Evolutionary conservation across 2,113 vertebrate genomes (phyloP), one percentile per base, ranked within the genome.

Genomic region (Tyrannus savana): DNA sequence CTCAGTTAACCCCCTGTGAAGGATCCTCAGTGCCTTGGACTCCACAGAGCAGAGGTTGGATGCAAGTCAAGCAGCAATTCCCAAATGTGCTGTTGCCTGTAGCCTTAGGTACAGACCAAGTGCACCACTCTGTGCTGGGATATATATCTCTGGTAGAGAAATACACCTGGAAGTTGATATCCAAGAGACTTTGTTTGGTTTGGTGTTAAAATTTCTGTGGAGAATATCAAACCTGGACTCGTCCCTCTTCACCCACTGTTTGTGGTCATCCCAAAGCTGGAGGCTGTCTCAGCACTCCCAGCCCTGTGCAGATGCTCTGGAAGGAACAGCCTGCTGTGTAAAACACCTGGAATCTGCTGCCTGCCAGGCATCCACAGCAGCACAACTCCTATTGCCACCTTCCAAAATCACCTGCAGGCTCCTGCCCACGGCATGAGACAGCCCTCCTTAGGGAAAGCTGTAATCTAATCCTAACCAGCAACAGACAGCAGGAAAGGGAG

Each of bases 101-200:
- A 46, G 1, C 50, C 25, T n/a, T 35, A 56, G 71, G n/a, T 37
- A 10, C 31, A 42, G 30, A 37, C 8, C 21, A 30, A 31, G 33
- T 1, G 31, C 33, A 71, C 47, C n/a, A 12, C 28, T 6, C 59
- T 49, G 39, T 3, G 2, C 44, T 5, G 1, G 19, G 25, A 11
- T 10, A 10, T 19, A 28, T 8, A n/a, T 14, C 52, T 82, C 42
- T 33, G 50, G 42, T 0, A 39, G 14, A 62, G 42, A 77, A 69
- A 53, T 4, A 42, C 7, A 44, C 6, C 21, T 18, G 31, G 22
- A 83, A 53, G 24, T 16, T 47, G 17, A 56, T n/a, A 19, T 15
- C 37, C 30, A 35, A 60, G 19, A 19, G 27, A 68, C 5, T 21
- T 19, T n/a, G 41, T 13, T 31, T 10, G 2, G 18, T 73, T 84